These are phyloP conservation scores for Bellardia pandia DNA, from an alignment of 2,888 invertebrate genomes.

Conservation along the genomic window DNA sequence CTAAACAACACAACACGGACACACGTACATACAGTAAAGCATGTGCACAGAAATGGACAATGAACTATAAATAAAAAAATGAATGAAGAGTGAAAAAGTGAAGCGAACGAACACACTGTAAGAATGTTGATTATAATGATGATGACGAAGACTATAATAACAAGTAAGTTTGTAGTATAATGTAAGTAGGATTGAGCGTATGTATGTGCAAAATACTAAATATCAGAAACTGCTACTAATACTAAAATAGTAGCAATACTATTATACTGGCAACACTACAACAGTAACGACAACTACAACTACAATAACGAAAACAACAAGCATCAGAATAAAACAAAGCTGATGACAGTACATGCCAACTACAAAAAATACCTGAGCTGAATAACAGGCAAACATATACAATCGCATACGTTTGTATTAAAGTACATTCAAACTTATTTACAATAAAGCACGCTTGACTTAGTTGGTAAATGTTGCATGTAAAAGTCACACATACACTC, in stretches of 20 bases:
- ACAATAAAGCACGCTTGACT: slow-evolving; percentile 74
- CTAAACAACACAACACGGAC: neutral
- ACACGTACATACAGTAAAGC: neutral
- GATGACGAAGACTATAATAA: slow-evolving; percentile 68
- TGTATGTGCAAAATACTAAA: slow-evolving; percentile 12
- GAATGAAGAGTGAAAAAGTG: slow-evolving; percentile 6
- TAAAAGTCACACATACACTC: slow-evolving; percentile 46
- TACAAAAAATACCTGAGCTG: slow-evolving; percentile 66
- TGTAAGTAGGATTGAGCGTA: neutral
- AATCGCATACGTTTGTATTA: slow-evolving; percentile 1
- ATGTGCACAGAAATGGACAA: slow-evolving; percentile 44
- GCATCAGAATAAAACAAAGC: slow-evolving; percentile 61
- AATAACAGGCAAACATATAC: slow-evolving; percentile 50
- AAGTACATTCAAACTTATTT: slow-evolving; percentile 67
- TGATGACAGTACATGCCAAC: slow-evolving; percentile 69
- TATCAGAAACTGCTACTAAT: slow-evolving; percentile 47
- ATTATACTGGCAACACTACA: neutral
- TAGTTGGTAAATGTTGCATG: slow-evolving; percentile 71
- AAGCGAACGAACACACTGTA: slow-evolving; percentile 34
- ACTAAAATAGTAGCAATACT: slow-evolving; percentile 21
- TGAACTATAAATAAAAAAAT: slow-evolving; percentile 47
- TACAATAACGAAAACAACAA: slow-evolving; percentile 51
- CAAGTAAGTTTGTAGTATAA: slow-evolving; percentile 23
- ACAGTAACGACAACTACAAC: slow-evolving; percentile 12
- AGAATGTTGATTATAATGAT: slow-evolving; percentile 73